A percentile compares a stretch with the other conserved stretches of the same genome.
These are phyloP conservation scores for Carassius gibelio DNA, from an alignment of 2,113 vertebrate genomes.

Conservation along the genomic window DNA sequence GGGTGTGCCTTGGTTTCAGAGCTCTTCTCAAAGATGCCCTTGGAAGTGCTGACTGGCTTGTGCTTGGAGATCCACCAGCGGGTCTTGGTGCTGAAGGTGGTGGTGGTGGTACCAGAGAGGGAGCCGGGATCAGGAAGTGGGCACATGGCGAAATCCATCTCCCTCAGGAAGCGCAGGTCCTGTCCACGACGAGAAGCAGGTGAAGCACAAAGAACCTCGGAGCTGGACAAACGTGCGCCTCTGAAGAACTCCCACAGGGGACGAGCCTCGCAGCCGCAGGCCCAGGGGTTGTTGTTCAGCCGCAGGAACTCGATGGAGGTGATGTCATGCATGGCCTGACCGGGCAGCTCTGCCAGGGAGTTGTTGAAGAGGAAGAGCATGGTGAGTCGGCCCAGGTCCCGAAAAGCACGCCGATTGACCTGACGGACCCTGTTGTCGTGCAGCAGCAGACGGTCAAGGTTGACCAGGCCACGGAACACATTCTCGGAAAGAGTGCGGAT, in stretches of 20 bases:
- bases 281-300: conserved; percentile 95
- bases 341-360: conserved; percentile 86
- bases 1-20: conserved; percentile 82
- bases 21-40: conserved; percentile 78
- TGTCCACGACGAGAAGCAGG: conserved; percentile 82
- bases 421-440: conserved; percentile 90
- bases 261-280: conserved; percentile 91
- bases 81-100: conserved; percentile 84
- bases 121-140: conserved; percentile 81
- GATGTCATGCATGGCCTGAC: conserved; percentile 86
- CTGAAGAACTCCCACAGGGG: conserved; percentile 94
- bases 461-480: conserved; percentile 87
- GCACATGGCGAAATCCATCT: conserved; percentile 86
- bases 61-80: conserved; percentile 85
- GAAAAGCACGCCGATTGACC: conserved; percentile 88
- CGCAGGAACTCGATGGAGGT: conserved; percentile 91
- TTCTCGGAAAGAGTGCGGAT: conserved; percentile 90
- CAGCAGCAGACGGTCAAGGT: conserved; percentile 91
- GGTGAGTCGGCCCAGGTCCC: conserved; percentile 87
- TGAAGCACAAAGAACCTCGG: conserved; percentile 85
- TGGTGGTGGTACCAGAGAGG: conserved; percentile 78
- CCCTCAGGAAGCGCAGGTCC: conserved; percentile 88
- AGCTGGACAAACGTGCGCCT: conserved; percentile 85
- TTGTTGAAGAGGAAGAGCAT: conserved; percentile 99
- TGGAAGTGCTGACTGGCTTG: conserved; percentile 85